Base-by-base conservation (phyloP, 2,888 invertebrate species). In the Melanostoma mellinum region DNA sequence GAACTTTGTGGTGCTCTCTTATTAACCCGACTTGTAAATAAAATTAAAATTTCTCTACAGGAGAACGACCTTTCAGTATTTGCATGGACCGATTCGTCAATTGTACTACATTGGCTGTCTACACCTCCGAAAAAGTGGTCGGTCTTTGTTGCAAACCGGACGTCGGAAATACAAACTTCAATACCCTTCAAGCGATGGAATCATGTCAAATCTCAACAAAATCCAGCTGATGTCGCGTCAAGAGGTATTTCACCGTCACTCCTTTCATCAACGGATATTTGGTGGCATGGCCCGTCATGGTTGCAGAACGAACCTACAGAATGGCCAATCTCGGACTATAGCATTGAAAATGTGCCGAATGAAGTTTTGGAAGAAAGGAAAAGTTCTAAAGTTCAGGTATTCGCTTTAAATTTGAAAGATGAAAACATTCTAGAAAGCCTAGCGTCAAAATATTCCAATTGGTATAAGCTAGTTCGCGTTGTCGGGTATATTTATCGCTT, bases 51-150 rank as follows among this genome's bases (percentile, higher is more conserved):
- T 4, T 56, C 20, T 56, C 38, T 56, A 9, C 36, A 56, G 55
- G 55, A 55, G 20, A 10, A 36, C 38, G 38, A 38, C 38, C 20
- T 55, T 20, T 38, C 36, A 6, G 38, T 3, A 3, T 53, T 53
- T 6, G 36, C 53, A 3, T 53, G 53, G 53, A 53, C 36, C 8
- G 53, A 53, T 6, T 56, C 38, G 6, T 56, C 38, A n/a, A 56
- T 56, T 20, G 55, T 56, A 30, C 20, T 56, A 6, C 20, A 56
- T 38, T 56, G 55, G 55, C 36, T 56, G 4, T 56, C 55, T 4
- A 38, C 55, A 20, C 55, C 55, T 56, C 55, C 55, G 3, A 56
- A 56, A 8, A 56, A 56, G 20, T 56, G 55, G 38, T 56, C 55
- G 8, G 55, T 56, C 2, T 56, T 56, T 4, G 4, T 56, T 4